Percentiles rank a stretch among this genome's conserved stretches.
phyloP scores from a whole-genome alignment of 2,888 invertebrate genomes.

The Cremastinae sp. region DNA sequence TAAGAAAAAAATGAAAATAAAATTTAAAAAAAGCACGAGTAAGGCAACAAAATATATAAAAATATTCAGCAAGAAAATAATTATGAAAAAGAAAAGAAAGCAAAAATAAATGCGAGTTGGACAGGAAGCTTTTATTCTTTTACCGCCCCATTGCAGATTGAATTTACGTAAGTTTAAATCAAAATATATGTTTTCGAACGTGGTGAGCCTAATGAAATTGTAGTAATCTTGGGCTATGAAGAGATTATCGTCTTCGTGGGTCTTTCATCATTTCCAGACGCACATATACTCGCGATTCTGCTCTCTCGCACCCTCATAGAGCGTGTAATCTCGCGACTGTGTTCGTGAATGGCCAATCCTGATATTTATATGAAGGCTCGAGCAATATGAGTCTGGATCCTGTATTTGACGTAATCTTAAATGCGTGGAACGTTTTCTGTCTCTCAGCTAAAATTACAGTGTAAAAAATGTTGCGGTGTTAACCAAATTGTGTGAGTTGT shows the following conservation, averaged over 20 bases:
- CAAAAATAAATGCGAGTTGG: too few species aligned
- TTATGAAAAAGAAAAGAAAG: background rate
- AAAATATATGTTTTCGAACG: conserved; percentile 2
- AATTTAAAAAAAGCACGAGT: background rate
- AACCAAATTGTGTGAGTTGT: too few species aligned
- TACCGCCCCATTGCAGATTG: conserved; percentile 18
- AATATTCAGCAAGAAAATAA: background rate
- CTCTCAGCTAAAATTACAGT: background rate
- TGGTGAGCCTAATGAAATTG: conserved; percentile 55
- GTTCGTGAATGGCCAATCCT: conserved; percentile 5
- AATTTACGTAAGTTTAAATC: background rate
- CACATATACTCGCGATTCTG: background rate
- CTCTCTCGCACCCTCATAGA: background rate
- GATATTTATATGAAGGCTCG: conserved; percentile 40
- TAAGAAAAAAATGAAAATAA: background rate
- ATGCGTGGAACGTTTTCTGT: background rate
- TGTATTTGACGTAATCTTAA: conserved; percentile 7
- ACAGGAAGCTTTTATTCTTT: conserved; percentile 41
- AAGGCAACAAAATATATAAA: too few species aligned
- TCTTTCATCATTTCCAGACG: background rate
- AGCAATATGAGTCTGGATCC: background rate
- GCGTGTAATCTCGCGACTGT: background rate
- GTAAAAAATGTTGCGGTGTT: too few species aligned
- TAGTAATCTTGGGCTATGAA: conserved; percentile 55
- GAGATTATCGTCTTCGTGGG: conserved; percentile 47